phyloP scores from a whole-genome alignment of 2,113 vertebrate species.

The Gymnobelideus leadbeateri region DNA sequence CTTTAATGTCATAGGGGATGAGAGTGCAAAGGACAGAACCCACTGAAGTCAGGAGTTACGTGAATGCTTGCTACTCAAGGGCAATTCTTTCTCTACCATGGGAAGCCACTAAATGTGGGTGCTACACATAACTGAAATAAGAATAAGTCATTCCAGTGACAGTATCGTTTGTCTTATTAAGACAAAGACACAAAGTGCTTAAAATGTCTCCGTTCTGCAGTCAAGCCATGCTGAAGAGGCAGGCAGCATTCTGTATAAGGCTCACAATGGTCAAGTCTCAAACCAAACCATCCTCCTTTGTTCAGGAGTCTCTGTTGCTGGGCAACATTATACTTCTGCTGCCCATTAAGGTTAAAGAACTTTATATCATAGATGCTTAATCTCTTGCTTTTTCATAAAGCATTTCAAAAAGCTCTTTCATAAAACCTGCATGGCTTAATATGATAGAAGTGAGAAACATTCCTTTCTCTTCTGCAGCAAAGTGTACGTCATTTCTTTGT shows the following conservation, averaged over 20 bases:
- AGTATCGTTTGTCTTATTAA: not conserved
- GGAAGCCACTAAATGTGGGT: not conserved
- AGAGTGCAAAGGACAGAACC: not conserved
- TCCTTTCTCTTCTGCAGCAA: not conserved
- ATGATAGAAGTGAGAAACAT: not conserved
- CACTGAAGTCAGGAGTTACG: not conserved
- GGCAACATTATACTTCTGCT: not conserved
- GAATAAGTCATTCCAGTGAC: not conserved
- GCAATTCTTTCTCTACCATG: not conserved
- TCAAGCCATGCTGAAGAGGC: not conserved
- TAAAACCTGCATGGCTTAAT: not conserved
- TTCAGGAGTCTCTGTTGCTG: not conserved
- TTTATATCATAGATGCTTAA: not conserved
- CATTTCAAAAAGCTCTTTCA: not conserved
- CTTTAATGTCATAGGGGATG: not conserved
- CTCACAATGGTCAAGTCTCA: conserved; percentile 31
- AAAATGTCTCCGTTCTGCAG: not conserved
- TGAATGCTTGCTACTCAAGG: not conserved
- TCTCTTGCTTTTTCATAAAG: not conserved
- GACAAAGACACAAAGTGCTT: not conserved
- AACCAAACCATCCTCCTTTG: not conserved
- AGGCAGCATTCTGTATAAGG: not conserved
- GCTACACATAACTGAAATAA: not conserved
- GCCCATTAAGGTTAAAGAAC: conserved; percentile 30
- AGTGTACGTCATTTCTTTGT: not conserved